These are phyloP conservation scores for Halcyon malimbica DNA, from an alignment of 2,113 vertebrate species.

Conservation along the genomic window DNA sequence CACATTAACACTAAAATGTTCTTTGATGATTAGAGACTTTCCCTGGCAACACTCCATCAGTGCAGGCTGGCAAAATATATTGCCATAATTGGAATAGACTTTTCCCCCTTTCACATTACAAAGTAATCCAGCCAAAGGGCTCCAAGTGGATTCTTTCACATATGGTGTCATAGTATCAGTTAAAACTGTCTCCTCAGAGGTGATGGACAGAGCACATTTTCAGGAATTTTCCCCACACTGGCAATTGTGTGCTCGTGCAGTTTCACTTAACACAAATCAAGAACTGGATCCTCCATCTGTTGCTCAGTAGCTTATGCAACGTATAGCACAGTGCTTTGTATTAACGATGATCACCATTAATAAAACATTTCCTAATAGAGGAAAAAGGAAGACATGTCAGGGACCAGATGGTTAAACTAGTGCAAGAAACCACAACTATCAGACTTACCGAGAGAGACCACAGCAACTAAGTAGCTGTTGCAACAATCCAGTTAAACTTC, in stretches of 20 bases:
- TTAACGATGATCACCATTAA: background rate
- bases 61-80: background rate
- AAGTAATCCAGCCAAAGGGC: background rate
- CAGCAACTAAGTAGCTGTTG: background rate
- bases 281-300: background rate
- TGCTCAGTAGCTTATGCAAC: background rate
- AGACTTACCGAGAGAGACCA: background rate
- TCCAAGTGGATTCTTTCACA: background rate
- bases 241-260: background rate
- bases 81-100: background rate
- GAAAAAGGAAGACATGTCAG: background rate
- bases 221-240: background rate
- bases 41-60: conserved; percentile 14
- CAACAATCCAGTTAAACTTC: background rate
- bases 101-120: background rate
- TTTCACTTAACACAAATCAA: background rate
- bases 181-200: background rate
- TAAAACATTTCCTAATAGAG: background rate
- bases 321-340: background rate
- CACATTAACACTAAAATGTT: background rate
- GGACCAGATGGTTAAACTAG: background rate
- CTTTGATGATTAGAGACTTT: conserved; percentile 47
- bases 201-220: background rate
- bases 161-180: background rate
- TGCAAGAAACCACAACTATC: background rate